Percentiles rank a stretch among this genome's conserved stretches.
phyloP scores from a whole-genome alignment of 92 coral and sea anemone genomes.

The Actinernus sp. region DNA sequence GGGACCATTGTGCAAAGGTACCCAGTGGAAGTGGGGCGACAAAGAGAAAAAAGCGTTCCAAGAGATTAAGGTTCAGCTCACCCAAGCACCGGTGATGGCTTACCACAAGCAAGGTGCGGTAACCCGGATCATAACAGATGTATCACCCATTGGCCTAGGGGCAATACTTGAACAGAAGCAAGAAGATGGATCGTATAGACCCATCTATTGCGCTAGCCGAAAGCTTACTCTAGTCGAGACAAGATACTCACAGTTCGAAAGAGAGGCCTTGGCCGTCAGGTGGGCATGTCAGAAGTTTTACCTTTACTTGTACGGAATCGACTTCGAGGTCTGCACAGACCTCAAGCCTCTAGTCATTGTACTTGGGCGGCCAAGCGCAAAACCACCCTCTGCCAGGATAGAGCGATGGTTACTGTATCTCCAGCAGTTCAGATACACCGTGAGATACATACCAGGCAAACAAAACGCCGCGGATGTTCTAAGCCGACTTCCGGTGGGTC shows the following conservation, averaged over 20 bases:
- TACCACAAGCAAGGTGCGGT: slow-evolving; percentile 47
- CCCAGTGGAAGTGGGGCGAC: slow-evolving; percentile 27
- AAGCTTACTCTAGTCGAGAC: slow-evolving; percentile 43
- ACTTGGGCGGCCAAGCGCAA: slow-evolving; percentile 12
- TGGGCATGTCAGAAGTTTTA: slow-evolving; percentile 68
- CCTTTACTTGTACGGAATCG: slow-evolving; percentile 34
- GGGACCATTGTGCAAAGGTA: too few species aligned
- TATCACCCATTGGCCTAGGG: slow-evolving; percentile 61
- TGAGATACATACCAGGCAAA: slow-evolving; percentile 51
- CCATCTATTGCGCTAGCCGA: slow-evolving; percentile 79
- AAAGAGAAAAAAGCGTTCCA: slow-evolving; percentile 44
- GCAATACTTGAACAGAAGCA: slow-evolving; percentile 65
- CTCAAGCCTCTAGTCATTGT: slow-evolving; percentile 42
- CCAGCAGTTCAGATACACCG: slow-evolving; percentile 41
- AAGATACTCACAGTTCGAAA: slow-evolving; percentile 73
- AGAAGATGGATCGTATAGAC: slow-evolving; percentile 60
- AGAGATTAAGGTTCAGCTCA: slow-evolving; percentile 20
- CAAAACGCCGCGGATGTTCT: slow-evolving; percentile 52
- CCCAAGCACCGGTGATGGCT: slow-evolving; percentile 68
- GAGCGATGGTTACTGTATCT: slow-evolving; percentile 69
- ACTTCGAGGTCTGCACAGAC: slow-evolving; percentile 54
- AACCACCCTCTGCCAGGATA: slow-evolving; percentile 51
- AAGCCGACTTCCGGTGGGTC: slow-evolving; percentile 53
- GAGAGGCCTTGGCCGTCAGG: slow-evolving; percentile 64
- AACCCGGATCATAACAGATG: slow-evolving; percentile 69